Conservation (phyloP, 1,140 invertebrate species). For the Neuroterus valhalla region DNA sequence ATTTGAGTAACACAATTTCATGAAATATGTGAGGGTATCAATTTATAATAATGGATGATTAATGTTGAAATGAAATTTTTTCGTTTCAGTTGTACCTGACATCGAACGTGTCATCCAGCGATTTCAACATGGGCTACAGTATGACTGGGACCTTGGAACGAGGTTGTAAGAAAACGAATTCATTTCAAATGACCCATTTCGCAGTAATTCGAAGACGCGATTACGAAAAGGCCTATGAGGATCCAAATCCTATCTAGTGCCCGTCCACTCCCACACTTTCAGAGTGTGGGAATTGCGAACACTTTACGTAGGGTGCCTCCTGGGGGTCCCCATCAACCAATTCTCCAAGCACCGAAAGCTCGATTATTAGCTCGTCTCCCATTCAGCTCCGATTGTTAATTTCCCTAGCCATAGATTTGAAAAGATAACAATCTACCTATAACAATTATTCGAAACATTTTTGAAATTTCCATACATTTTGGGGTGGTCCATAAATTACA, state of each 20-base stretch:
- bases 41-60: not conserved
- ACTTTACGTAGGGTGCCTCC: conserved; percentile 65
- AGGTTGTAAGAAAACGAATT: conserved; percentile 84
- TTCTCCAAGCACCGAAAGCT: too few relatives aligned
- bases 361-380: too few relatives aligned
- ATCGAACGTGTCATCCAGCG: conserved; percentile 85
- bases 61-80: not conserved
- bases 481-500: too few relatives aligned
- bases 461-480: too few relatives aligned
- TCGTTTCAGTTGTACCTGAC: conserved; percentile 82
- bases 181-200: conserved; percentile 89
- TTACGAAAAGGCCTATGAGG: conserved; percentile 73
- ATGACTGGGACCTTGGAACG: conserved; percentile 90
- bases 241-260: conserved; percentile 73
- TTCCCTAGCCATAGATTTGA: too few relatives aligned
- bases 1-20: too few relatives aligned
- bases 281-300: conserved; percentile 70
- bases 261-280: conserved; percentile 72
- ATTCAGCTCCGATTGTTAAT: too few relatives aligned
- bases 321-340: not conserved
- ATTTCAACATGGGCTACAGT: conserved; percentile 92
- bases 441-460: too few relatives aligned
- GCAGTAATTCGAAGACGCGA: conserved; percentile 85
- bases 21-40: conserved; percentile 16
- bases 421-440: too few relatives aligned